Evolutionary conservation across 2,113 vertebrate genomes (phyloP).

Genomic region (Antechinus flavipes): DNA sequence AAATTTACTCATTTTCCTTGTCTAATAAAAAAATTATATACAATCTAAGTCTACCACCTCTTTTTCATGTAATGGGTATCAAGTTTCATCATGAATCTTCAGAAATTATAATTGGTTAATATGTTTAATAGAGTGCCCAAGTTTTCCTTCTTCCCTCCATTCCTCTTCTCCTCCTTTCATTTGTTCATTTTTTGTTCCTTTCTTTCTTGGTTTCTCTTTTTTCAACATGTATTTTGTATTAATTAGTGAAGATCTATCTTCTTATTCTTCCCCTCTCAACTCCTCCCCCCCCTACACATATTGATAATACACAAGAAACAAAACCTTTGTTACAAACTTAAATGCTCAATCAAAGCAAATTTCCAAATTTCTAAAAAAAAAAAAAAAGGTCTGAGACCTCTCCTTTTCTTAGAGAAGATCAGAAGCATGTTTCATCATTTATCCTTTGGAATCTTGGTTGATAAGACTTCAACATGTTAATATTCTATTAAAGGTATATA

Average conservation of each 20-base stretch:
- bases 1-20: background rate
- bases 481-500: too few species aligned
- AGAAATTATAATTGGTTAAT: background rate
- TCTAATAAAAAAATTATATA: background rate
- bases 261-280: background rate
- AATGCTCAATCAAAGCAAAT: background rate
- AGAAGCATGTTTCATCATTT: background rate
- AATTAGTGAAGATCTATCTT: background rate
- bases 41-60: background rate
- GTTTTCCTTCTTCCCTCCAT: background rate
- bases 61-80: background rate
- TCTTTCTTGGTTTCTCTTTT: fast-evolving
- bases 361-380: background rate
- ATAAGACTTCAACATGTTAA: background rate
- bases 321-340: background rate
- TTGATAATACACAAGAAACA: background rate
- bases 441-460: background rate
- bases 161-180: background rate
- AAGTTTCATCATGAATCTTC: background rate
- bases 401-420: background rate
- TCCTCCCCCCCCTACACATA: background rate
- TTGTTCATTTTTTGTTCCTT: background rate
- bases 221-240: slow-evolving; percentile 19
- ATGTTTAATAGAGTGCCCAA: background rate
- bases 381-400: background rate